Percentiles rank a stretch among this genome's conserved stretches.
phyloP scores from a whole-genome alignment of 2,113 vertebrate species.

The Stomatorhinus ivindoensis region DNA sequence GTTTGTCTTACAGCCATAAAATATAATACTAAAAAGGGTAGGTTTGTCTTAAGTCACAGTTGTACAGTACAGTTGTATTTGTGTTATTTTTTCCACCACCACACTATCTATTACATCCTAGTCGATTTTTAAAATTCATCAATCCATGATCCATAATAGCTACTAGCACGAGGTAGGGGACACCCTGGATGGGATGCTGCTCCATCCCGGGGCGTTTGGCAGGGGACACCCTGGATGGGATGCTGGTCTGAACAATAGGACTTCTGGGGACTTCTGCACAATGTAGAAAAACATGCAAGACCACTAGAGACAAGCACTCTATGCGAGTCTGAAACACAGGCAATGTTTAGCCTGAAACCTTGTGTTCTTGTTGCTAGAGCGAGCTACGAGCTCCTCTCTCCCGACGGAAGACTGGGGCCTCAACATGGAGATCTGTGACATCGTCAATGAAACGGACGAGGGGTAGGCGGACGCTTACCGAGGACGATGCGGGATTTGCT shows the following conservation, averaged over 20 bases:
- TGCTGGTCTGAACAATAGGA: neutral
- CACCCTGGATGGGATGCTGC: neutral
- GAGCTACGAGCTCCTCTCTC: slow-evolving; percentile 47
- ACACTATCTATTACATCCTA: neutral
- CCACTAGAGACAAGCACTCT: neutral
- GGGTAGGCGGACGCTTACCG: slow-evolving; percentile 41
- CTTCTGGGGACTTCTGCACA: neutral
- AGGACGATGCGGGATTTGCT: neutral
- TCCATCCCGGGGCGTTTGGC: neutral
- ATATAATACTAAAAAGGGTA: neutral
- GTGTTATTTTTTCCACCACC: neutral
- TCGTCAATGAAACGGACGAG: slow-evolving; percentile 64
- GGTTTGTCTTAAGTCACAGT: neutral
- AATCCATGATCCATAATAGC: neutral
- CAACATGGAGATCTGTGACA: slow-evolving; percentile 68
- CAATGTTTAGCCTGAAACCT: neutral
- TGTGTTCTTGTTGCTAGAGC: slow-evolving; percentile 43
- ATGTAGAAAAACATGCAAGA: neutral
- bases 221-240: neutral
- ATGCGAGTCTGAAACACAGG: neutral
- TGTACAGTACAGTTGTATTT: neutral
- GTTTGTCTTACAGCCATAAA: neutral
- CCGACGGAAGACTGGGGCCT: slow-evolving; percentile 61
- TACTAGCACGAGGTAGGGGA: neutral
- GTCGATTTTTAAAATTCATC: neutral